phyloP scores from a whole-genome alignment of 2,113 vertebrate genomes.

The Mirounga angustirostris region DNA sequence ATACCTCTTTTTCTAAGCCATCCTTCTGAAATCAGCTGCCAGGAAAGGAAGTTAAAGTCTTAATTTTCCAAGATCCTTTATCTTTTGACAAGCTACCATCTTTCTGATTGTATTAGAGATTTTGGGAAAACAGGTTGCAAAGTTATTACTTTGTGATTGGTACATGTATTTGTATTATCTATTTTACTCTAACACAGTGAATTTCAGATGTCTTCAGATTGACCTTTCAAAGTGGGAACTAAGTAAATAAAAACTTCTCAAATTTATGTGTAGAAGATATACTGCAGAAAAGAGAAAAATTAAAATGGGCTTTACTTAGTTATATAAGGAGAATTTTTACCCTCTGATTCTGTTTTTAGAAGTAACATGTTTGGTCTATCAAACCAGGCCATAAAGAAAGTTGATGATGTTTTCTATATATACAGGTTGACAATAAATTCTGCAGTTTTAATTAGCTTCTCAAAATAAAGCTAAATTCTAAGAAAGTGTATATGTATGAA shows the following conservation, averaged over 20 bases:
- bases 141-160: conserved; percentile 41
- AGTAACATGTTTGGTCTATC: conserved; percentile 41
- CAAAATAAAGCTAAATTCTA: conserved; percentile 73
- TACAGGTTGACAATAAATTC: conserved; percentile 59
- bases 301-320: conserved; percentile 35
- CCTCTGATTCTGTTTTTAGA: conserved; percentile 41
- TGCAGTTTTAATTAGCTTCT: conserved; percentile 62
- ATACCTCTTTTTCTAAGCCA: conserved; percentile 21
- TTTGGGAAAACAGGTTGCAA: conserved; percentile 8
- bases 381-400: conserved; percentile 48
- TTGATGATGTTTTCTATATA: conserved; percentile 53
- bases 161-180: neutral
- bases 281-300: conserved; percentile 52
- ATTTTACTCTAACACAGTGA: neutral
- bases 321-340: conserved; percentile 37
- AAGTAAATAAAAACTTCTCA: conserved; percentile 47
- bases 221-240: conserved; percentile 17
- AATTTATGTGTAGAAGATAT: conserved; percentile 50
- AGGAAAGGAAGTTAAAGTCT: neutral
- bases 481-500: neutral
- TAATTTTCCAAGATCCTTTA: conserved; percentile 41
- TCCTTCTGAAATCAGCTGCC: conserved; percentile 24
- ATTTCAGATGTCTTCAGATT: conserved; percentile 40
- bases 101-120: conserved; percentile 30
- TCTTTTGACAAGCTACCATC: conserved; percentile 33